Conservation (phyloP, 2,888 invertebrate species). For the Seira musarum region DNA sequence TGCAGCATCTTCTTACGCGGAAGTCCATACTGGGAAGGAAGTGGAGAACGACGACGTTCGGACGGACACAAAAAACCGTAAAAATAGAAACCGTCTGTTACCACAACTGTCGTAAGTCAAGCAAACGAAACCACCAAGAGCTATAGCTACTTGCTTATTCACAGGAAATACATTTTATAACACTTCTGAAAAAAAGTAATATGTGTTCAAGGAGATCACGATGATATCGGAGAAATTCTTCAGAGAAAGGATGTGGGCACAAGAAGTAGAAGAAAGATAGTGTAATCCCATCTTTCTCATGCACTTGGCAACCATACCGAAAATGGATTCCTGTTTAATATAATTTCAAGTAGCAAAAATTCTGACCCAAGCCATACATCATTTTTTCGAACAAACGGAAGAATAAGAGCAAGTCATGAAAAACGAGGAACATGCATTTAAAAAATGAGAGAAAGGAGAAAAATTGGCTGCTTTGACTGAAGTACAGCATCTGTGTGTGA, state of each 20-base stretch:
- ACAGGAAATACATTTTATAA: slow-evolving; percentile 16
- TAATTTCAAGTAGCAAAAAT: slow-evolving; percentile 59
- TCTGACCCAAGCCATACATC: slow-evolving; percentile 60
- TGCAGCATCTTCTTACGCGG: slow-evolving; percentile 3
- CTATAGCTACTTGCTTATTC: slow-evolving; percentile 18
- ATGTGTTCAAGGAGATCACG: slow-evolving; percentile 1
- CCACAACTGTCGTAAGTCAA: slow-evolving; percentile 49
- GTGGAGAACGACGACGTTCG: not conserved
- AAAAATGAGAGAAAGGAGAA: slow-evolving; percentile 34
- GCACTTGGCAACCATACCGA: slow-evolving; percentile 41
- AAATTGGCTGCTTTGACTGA: slow-evolving; percentile 39
- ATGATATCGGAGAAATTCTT: not conserved
- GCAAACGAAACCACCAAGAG: not conserved
- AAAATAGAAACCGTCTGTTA: slow-evolving; percentile 48
- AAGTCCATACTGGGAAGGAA: not conserved
- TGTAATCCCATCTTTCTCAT: slow-evolving; percentile 18
- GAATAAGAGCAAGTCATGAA: slow-evolving; percentile 54
- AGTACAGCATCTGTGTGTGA: slow-evolving; percentile 49
- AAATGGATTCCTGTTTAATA: slow-evolving; percentile 55
- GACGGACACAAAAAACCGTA: slow-evolving; percentile 14
- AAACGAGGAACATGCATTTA: slow-evolving; percentile 35
- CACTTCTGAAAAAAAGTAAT: slow-evolving; percentile 17
- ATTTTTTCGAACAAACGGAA: slow-evolving; percentile 59
- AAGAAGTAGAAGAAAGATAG: not conserved
- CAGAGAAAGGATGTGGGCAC: slow-evolving; percentile 3